Evolutionary conservation across 2,113 vertebrate genomes (phyloP).

Genomic region (Psilopsiagon aymara): DNA sequence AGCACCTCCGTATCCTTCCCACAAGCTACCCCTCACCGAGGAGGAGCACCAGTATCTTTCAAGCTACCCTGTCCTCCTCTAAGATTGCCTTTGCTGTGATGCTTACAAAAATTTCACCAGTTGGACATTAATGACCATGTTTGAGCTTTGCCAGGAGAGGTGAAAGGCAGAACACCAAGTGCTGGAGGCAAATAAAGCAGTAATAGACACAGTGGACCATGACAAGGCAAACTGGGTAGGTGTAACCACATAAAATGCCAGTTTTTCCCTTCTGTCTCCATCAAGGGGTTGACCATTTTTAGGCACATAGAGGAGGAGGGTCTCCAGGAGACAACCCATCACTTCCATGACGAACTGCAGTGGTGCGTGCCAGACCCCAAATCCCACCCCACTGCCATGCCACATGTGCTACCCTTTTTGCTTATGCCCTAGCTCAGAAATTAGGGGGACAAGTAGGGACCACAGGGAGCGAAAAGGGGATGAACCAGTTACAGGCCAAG

Average conservation of each 20-base stretch:
- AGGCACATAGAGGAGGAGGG: neutral
- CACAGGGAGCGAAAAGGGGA: accelerated
- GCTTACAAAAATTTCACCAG: neutral
- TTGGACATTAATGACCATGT: neutral
- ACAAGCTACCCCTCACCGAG: accelerated
- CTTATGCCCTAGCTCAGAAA: neutral
- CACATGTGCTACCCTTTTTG: accelerated
- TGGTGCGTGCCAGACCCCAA: neutral
- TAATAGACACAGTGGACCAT: neutral
- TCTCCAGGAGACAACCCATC: accelerated
- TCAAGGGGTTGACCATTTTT: neutral
- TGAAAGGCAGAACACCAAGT: accelerated
- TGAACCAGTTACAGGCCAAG: too few species aligned
- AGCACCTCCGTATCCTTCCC: neutral
- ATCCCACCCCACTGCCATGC: accelerated
- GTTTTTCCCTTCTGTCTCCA: neutral
- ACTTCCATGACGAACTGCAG: accelerated
- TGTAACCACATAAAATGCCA: neutral
- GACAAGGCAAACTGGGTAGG: accelerated
- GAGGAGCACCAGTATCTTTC: neutral
- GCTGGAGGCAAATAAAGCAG: neutral
- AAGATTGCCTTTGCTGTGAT: neutral
- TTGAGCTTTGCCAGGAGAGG: neutral
- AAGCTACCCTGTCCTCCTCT: neutral
- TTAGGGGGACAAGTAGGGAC: accelerated